phyloP scores from a whole-genome alignment of 2,113 vertebrate genomes.

The Glareola pratincola region DNA sequence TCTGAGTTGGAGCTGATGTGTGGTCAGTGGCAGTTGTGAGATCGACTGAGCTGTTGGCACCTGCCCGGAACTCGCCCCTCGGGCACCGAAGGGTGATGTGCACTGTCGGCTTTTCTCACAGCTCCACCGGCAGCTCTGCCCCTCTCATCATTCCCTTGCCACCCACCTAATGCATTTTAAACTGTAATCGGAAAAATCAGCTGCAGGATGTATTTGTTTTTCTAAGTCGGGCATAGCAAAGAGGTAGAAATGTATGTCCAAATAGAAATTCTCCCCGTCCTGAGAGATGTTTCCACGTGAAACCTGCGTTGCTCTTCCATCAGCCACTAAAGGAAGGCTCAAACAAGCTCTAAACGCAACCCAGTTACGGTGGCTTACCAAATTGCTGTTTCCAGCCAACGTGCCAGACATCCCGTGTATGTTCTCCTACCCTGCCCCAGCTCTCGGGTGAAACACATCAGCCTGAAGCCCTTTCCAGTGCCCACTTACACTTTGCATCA shows the following conservation, averaged over 20 bases:
- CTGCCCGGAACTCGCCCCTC: not conserved
- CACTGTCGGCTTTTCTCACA: not conserved
- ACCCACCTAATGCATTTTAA: not conserved
- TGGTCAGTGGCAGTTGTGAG: not conserved
- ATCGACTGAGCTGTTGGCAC: not conserved
- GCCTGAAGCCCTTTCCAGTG: not conserved
- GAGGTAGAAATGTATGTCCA: not conserved
- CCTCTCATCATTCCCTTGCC: rapidly evolving
- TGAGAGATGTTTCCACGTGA: not conserved
- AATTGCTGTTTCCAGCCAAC: rapidly evolving
- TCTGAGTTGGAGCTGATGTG: not conserved
- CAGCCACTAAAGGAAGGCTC: not conserved
- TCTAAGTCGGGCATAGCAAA: not conserved
- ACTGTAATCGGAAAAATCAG: not conserved
- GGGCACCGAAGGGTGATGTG: rapidly evolving
- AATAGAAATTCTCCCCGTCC: not conserved
- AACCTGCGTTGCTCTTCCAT: not conserved
- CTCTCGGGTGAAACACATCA: not conserved
- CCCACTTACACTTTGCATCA: not conserved
- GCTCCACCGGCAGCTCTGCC: rapidly evolving
- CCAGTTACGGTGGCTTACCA: rapidly evolving
- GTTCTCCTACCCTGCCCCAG: not conserved
- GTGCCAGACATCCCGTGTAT: not conserved
- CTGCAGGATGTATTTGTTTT: not conserved
- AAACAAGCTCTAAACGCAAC: not conserved